Percentiles rank a stretch among this genome's conserved stretches.
These are phyloP conservation scores for Cassiopea xamachana DNA, from an alignment of 30 jellyfish, hydroid and myxozoan genomes.

Conservation along the genomic window DNA sequence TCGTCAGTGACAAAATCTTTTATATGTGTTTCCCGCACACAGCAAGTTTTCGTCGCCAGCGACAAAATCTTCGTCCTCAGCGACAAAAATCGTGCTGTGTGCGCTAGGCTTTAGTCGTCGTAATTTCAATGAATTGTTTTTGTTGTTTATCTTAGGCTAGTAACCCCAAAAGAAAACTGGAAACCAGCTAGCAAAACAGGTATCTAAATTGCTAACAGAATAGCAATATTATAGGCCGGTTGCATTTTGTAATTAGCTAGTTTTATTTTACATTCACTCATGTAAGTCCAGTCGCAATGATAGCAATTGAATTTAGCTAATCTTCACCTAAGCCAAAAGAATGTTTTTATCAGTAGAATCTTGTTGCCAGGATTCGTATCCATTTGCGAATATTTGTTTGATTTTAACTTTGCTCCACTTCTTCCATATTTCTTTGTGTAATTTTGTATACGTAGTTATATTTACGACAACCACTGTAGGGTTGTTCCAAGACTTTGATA, in stretches of 20 bases:
- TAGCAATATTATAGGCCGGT: background rate
- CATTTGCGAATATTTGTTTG: too few relatives aligned
- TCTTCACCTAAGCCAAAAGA: too few relatives aligned
- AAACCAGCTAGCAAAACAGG: conserved; percentile 87
- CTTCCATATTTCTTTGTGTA: too few relatives aligned
- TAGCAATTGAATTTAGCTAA: too few relatives aligned
- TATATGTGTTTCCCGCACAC: too few relatives aligned
- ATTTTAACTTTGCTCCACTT: too few relatives aligned
- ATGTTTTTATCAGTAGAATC: too few relatives aligned
- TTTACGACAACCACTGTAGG: background rate
- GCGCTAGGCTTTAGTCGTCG: background rate
- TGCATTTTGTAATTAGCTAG: background rate
- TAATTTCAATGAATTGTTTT: background rate
- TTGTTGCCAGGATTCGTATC: too few relatives aligned
- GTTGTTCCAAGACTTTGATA: background rate
- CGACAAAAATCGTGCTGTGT: background rate
- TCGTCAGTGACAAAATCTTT: too few relatives aligned
- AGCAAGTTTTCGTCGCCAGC: too few relatives aligned
- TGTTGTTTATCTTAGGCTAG: conserved; percentile 62
- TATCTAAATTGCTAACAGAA: background rate
- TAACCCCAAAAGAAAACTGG: conserved; percentile 88
- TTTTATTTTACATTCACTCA: background rate
- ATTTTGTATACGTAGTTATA: too few relatives aligned
- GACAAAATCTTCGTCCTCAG: background rate
- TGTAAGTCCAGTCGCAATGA: background rate